These are phyloP conservation scores for Drosophila pachea DNA, from an alignment of 1,140 invertebrate species.

Conservation along the genomic window DNA sequence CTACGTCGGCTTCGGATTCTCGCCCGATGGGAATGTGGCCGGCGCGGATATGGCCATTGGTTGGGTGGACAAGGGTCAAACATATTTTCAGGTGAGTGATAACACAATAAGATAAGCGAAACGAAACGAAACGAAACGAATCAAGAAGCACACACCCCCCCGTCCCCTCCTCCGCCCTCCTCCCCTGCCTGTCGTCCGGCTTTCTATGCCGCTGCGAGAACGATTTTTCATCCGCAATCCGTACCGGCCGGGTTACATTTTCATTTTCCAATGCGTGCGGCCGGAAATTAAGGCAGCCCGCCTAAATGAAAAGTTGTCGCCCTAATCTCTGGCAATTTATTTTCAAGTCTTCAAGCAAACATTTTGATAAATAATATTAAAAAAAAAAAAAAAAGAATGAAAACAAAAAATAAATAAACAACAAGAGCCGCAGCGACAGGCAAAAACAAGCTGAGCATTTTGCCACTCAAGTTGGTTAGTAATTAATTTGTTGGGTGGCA, in stretches of 20 bases:
- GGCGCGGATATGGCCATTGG: constrained; percentile 87
- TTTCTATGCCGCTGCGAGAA: constrained; percentile 29
- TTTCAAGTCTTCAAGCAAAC: constrained; percentile 63
- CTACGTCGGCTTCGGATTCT: constrained; percentile 90
- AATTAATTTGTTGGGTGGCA: constrained; percentile 66
- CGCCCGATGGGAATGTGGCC: constrained; percentile 84
- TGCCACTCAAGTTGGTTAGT: constrained; percentile 70
- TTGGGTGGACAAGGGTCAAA: constrained; percentile 85
- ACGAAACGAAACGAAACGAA: constrained; percentile 3
- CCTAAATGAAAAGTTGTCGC: constrained; percentile 75
- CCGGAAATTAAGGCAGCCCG: constrained; percentile 71
- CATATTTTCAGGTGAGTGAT: constrained; percentile 84
- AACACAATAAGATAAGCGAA: constrained; percentile 42
- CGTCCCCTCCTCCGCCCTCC: not conserved
- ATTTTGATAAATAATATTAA: constrained; percentile 72
- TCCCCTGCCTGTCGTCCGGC: no score
- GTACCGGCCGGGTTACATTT: constrained; percentile 53
- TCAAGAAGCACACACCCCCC: not conserved
- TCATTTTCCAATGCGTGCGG: constrained; percentile 73
- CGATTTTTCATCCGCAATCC: constrained; percentile 53
- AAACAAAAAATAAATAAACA: constrained; percentile 34
- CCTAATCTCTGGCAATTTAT: constrained; percentile 75
- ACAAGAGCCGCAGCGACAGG: constrained; percentile 1
- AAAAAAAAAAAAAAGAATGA: constrained; percentile 25
- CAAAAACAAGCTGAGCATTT: constrained; percentile 68